Conservation (phyloP, 2,797 vertebrate species). For the Arctocebus calabarensis region DNA sequence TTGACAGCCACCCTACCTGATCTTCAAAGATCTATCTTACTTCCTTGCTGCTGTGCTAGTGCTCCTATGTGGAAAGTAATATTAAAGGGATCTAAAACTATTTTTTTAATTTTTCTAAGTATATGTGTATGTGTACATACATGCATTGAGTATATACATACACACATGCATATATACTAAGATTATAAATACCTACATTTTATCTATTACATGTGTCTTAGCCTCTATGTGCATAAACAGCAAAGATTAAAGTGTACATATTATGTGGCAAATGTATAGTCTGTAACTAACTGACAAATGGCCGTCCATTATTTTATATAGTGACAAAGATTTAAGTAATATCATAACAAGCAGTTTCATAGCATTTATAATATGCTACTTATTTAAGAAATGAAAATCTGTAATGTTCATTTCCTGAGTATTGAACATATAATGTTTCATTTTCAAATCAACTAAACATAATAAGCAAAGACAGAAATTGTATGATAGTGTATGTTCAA, state of each 20-base stretch:
- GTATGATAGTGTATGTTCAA: neutral
- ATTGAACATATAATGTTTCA: neutral
- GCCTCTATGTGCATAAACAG: neutral
- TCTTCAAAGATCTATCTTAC: neutral
- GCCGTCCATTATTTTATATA: neutral
- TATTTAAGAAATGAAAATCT: neutral
- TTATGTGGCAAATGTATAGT: neutral
- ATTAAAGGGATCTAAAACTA: neutral
- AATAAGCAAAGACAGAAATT: conserved; percentile 17
- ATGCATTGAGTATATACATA: neutral
- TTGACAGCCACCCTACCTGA: neutral
- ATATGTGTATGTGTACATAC: neutral
- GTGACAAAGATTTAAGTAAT: neutral
- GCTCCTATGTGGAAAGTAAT: neutral
- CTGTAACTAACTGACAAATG: neutral
- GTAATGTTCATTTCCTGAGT: neutral
- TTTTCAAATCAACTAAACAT: neutral
- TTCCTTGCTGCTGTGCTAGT: neutral
- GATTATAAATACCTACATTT: neutral
- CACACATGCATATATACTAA: neutral
- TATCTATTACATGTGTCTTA: neutral
- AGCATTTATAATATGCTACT: neutral
- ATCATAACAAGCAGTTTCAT: neutral
- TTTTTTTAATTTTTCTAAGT: neutral
- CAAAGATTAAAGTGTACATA: neutral